These are phyloP conservation scores for Trissolcus japonicus DNA, from an alignment of 2,888 invertebrate species.

Conservation along the genomic window DNA sequence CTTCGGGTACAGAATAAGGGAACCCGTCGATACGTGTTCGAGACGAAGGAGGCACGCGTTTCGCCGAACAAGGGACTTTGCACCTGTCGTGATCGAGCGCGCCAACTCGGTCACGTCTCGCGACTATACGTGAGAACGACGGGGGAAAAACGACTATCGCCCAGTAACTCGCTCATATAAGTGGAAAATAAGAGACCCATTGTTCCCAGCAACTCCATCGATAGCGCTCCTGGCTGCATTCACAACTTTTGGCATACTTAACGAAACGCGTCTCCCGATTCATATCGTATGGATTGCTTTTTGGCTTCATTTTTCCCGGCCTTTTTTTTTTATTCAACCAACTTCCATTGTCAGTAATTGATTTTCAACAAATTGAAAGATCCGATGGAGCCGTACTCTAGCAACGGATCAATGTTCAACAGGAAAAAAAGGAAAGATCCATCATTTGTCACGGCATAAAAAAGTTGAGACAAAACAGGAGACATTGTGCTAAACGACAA, in stretches of 20 bases:
- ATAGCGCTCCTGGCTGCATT: conserved; percentile 12
- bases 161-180: conserved; percentile 66
- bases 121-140: conserved; percentile 66
- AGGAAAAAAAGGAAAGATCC: conserved; percentile 1
- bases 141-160: conserved; percentile 50
- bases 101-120: conserved; percentile 66
- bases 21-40: conserved; percentile 49
- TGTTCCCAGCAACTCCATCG: conserved; percentile 62
- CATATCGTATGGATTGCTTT: conserved; percentile 24
- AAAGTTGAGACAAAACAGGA: conserved; percentile 40
- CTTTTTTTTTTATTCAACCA: conserved; percentile 7
- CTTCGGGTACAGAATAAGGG: conserved; percentile 26
- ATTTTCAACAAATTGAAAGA: conserved; percentile 21
- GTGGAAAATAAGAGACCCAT: conserved; percentile 73
- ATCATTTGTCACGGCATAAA: conserved; percentile 34
- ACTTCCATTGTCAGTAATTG: conserved; percentile 28
- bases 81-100: conserved; percentile 67
- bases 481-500: background rate
- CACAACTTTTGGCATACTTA: conserved; percentile 30
- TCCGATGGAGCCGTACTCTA: too few relatives aligned
- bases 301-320: background rate
- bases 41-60: conserved; percentile 53
- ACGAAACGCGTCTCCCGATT: conserved; percentile 13
- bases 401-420: too few relatives aligned
- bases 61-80: conserved; percentile 62